A percentile compares a stretch with the other conserved stretches of the same genome.
These are phyloP conservation scores for Epinotia demarniana DNA, from an alignment of 2,888 invertebrate species.

Conservation along the genomic window DNA sequence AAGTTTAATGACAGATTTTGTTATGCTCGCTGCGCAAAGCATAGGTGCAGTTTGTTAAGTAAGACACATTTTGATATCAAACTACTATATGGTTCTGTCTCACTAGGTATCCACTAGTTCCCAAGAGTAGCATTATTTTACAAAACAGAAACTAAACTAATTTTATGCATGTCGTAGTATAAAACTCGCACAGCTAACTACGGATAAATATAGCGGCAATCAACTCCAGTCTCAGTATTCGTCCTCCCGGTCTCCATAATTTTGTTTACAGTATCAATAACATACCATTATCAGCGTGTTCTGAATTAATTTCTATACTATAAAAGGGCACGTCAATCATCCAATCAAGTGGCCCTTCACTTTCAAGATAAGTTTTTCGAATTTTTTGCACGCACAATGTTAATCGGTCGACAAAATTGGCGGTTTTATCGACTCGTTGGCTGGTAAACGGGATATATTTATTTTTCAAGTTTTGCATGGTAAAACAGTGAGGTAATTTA, in stretches of 20 bases:
- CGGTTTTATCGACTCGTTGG: conserved; percentile 59
- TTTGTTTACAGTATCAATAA: conserved; percentile 70
- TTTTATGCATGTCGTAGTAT: background rate
- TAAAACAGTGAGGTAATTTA: conserved; percentile 71
- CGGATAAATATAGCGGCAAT: background rate
- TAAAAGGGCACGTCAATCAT: conserved; percentile 75
- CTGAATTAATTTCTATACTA: conserved; percentile 60
- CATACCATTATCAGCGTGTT: conserved; percentile 58
- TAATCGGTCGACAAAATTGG: conserved; percentile 57
- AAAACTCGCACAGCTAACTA: conserved; percentile 6
- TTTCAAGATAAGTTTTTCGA: conserved; percentile 47
- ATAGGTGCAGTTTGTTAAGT: background rate
- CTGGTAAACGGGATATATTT: conserved; percentile 67
- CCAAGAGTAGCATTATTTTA: background rate
- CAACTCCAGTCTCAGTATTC: background rate
- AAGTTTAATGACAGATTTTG: conserved; percentile 4
- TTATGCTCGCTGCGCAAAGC: background rate
- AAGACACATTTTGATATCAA: background rate
- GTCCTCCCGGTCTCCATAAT: conserved; percentile 46
- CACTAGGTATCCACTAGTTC: background rate
- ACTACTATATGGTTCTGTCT: background rate
- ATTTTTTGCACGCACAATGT: conserved; percentile 48
- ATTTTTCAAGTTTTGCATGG: conserved; percentile 71
- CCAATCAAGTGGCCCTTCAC: conserved; percentile 70
- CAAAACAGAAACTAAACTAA: background rate